Conservation (phyloP, 2,113 vertebrate species). For the Sterrhoptilus dennistouni region DNA sequence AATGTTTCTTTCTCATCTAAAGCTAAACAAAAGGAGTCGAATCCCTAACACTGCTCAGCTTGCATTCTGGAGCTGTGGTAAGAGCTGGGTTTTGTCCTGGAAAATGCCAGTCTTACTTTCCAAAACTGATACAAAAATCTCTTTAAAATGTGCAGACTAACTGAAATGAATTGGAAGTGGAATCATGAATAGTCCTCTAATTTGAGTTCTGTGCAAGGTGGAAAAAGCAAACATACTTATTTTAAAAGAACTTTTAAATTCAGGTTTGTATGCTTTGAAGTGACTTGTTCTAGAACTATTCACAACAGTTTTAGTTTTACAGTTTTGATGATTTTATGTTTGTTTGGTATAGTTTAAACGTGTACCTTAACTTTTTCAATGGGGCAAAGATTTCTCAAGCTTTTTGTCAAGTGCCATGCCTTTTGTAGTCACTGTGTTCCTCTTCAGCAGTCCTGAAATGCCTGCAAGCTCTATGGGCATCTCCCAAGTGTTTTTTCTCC, state of each 20-base stretch:
- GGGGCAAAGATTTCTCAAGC: background rate
- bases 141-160: background rate
- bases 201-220: background rate
- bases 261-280: background rate
- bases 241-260: background rate
- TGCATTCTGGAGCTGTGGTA: background rate
- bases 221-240: background rate
- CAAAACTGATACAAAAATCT: background rate
- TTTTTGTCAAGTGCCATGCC: background rate
- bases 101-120: background rate
- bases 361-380: too few relatives aligned
- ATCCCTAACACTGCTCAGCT: background rate
- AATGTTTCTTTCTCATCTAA: background rate
- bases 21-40: background rate
- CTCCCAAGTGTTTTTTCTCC: background rate
- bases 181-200: accelerated
- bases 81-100: background rate
- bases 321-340: background rate
- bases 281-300: background rate
- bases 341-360: background rate
- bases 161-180: background rate
- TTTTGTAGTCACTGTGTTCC: background rate
- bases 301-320: background rate
- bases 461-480: background rate
- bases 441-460: background rate